These are phyloP conservation scores for Nothoprocta pentlandii DNA, from an alignment of 2,113 vertebrate species.

Conservation along the genomic window DNA sequence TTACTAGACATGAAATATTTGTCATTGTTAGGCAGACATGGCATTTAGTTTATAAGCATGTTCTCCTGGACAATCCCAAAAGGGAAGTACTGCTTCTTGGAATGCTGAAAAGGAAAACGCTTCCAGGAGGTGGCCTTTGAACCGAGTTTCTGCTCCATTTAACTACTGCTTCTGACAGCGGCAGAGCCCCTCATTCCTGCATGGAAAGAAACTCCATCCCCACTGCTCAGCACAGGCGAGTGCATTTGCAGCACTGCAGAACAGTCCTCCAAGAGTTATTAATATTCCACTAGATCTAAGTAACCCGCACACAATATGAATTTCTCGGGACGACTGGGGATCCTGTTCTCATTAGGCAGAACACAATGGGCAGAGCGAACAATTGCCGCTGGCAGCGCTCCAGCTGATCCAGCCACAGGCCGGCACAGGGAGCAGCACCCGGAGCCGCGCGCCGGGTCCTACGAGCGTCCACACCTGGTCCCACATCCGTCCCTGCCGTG, in stretches of 20 bases:
- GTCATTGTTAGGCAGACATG: constrained; percentile 29
- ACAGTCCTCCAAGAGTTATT: not conserved
- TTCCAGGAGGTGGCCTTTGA: constrained; percentile 68
- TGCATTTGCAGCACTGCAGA: constrained; percentile 2
- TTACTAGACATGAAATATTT: constrained; percentile 28
- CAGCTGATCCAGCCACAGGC: not conserved
- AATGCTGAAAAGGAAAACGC: constrained; percentile 56
- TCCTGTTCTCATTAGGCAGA: constrained; percentile 9
- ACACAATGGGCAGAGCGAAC: not conserved
- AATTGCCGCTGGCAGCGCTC: not conserved
- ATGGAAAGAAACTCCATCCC: constrained; percentile 27
- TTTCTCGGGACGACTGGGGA: constrained; percentile 1
- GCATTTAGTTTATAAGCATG: constrained; percentile 23
- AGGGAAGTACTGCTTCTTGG: constrained; percentile 51
- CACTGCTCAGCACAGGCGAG: constrained; percentile 28
- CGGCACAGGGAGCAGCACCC: not conserved
- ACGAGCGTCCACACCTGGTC: not conserved
- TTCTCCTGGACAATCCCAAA: constrained; percentile 42
- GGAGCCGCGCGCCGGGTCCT: not conserved
- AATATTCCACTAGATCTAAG: not conserved
- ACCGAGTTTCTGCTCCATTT: constrained; percentile 67
- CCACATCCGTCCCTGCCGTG: not conserved
- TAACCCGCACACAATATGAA: not conserved
- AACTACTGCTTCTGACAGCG: constrained; percentile 55
- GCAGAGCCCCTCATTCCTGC: constrained; percentile 43